Percentiles rank a stretch among this genome's conserved stretches.
phyloP scores from a whole-genome alignment of 2,888 invertebrate species.

The Pseudococcus viburni region DNA sequence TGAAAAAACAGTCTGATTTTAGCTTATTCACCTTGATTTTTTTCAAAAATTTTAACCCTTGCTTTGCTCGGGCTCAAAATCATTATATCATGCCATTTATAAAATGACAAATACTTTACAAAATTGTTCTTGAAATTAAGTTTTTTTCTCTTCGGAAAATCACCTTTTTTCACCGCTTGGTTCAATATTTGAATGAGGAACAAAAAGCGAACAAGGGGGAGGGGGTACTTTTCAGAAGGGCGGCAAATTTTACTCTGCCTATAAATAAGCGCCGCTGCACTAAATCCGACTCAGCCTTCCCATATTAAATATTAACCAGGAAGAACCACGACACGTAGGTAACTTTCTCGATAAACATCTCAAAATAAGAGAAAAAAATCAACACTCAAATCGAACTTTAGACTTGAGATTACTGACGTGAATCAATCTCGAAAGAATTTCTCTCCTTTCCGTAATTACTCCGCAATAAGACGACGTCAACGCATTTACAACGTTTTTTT shows the following conservation, averaged over 20 bases:
- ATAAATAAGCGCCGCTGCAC: background rate
- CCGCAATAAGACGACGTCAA: background rate
- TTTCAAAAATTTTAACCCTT: too few relatives aligned
- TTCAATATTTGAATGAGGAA: too few relatives aligned
- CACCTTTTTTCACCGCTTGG: background rate
- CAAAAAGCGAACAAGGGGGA: too few relatives aligned
- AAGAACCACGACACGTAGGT: background rate
- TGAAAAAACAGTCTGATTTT: too few relatives aligned
- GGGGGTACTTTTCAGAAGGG: too few relatives aligned
- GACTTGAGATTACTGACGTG: background rate
- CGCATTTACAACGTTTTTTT: background rate
- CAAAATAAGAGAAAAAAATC: background rate
- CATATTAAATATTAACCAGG: background rate
- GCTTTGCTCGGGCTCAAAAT: too few relatives aligned
- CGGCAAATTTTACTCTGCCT: too few relatives aligned
- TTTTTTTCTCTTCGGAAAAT: too few relatives aligned
- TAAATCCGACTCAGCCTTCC: background rate
- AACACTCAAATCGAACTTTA: background rate
- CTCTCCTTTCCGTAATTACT: background rate
- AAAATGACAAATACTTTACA: too few relatives aligned
- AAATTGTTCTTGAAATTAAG: too few relatives aligned
- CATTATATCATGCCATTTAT: too few relatives aligned
- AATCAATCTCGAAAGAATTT: slow-evolving; percentile 2
- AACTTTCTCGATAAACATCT: background rate
- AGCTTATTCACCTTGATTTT: too few relatives aligned